These are phyloP conservation scores for Sebastes minor DNA, from an alignment of 2,797 vertebrate genomes.

Conservation along the genomic window DNA sequence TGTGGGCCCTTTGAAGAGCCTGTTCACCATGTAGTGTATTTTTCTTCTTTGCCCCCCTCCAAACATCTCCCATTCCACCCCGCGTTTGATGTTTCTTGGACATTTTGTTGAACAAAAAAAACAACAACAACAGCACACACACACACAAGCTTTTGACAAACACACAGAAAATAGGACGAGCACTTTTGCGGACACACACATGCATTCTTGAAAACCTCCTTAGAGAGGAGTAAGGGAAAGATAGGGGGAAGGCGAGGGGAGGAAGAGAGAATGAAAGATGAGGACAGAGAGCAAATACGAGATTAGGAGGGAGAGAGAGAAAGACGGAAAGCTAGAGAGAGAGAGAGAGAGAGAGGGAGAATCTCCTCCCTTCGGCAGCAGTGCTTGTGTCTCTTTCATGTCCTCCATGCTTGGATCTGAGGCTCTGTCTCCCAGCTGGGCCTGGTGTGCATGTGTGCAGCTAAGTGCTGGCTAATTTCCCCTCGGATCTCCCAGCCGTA, in stretches of 20 bases:
- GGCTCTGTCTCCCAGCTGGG: slow-evolving; percentile 71
- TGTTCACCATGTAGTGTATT: slow-evolving; percentile 42
- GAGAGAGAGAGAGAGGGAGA: slow-evolving; percentile 8
- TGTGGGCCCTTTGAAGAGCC: slow-evolving; percentile 52
- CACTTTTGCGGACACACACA: slow-evolving; percentile 36
- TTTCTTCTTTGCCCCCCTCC: slow-evolving; percentile 5
- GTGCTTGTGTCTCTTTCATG: slow-evolving; percentile 77
- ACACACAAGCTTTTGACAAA: slow-evolving; percentile 1
- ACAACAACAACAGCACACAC: background rate
- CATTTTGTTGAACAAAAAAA: slow-evolving; percentile 53
- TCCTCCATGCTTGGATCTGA: slow-evolving; percentile 73
- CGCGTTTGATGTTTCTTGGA: slow-evolving; percentile 61
- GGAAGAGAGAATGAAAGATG: slow-evolving; percentile 59
- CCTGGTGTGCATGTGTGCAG: slow-evolving; percentile 73
- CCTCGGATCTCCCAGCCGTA: slow-evolving; percentile 69
- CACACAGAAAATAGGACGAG: slow-evolving; percentile 21
- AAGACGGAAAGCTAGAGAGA: background rate
- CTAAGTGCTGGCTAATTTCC: slow-evolving; percentile 80
- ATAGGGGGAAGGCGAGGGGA: slow-evolving; percentile 20
- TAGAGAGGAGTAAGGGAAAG: slow-evolving; percentile 14
- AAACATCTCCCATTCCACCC: slow-evolving; percentile 36
- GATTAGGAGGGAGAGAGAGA: slow-evolving; percentile 40
- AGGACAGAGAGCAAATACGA: slow-evolving; percentile 48
- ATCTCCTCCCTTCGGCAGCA: slow-evolving; percentile 54
- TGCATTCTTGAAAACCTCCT: slow-evolving; percentile 49